Evolutionary conservation across 2,113 vertebrate genomes (phyloP).

Genomic region (Festucalex cinctus): DNA sequence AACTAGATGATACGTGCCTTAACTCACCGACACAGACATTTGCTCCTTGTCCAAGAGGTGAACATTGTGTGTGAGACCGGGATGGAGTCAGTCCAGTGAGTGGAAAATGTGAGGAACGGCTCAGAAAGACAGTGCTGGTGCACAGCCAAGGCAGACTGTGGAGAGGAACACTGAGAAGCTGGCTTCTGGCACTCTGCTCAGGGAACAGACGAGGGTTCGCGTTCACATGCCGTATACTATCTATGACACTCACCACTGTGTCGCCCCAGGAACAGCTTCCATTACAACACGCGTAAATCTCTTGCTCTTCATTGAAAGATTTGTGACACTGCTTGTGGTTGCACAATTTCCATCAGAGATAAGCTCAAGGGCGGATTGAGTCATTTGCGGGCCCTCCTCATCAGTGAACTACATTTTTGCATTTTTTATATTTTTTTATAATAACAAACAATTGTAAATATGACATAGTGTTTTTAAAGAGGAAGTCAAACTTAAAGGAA

Average conservation of each 20-base stretch:
- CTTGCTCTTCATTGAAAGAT: slow-evolving; percentile 24
- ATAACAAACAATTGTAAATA: neutral
- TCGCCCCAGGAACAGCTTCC: slow-evolving; percentile 28
- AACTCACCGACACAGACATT: slow-evolving; percentile 40
- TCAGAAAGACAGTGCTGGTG: slow-evolving; percentile 49
- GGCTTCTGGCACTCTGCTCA: slow-evolving; percentile 30
- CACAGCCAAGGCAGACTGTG: slow-evolving; percentile 43
- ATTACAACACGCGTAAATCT: slow-evolving; percentile 34
- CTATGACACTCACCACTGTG: neutral
- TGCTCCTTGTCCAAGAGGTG: slow-evolving; percentile 38
- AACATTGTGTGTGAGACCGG: slow-evolving; percentile 39
- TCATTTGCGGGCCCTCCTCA: neutral
- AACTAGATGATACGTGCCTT: slow-evolving; percentile 39
- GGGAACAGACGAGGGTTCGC: slow-evolving; percentile 45
- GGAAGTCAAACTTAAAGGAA: no score
- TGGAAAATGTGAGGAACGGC: slow-evolving; percentile 69
- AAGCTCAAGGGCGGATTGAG: slow-evolving; percentile 18
- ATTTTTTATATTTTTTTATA: neutral
- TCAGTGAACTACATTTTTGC: neutral
- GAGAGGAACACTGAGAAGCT: slow-evolving; percentile 40
- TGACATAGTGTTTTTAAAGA: no score
- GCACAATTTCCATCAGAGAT: slow-evolving; percentile 16
- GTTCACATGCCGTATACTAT: slow-evolving; percentile 40
- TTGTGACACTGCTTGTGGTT: slow-evolving; percentile 19
- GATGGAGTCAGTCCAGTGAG: slow-evolving; percentile 43